Conservation (phyloP, 1,140 invertebrate genomes). For the Manduca sexta region DNA sequence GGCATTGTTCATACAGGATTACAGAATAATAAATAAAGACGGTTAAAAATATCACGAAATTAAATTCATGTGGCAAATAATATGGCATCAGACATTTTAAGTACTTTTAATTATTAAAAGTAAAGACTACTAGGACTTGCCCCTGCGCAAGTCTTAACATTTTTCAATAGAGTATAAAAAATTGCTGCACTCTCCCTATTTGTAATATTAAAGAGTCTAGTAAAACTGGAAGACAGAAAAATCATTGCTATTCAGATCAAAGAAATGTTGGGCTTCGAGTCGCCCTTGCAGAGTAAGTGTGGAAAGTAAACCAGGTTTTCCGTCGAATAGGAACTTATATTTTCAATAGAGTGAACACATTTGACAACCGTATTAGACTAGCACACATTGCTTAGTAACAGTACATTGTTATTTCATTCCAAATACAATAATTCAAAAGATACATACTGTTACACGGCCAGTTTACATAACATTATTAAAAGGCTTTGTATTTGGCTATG, state of each 20-base stretch:
- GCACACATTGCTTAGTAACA: too few species aligned
- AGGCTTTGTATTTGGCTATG: too few species aligned
- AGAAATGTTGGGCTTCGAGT: too few species aligned
- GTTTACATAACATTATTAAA: too few species aligned
- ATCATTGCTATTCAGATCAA: constrained; percentile 69
- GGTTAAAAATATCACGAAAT: constrained; percentile 65
- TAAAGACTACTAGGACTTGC: constrained; percentile 37
- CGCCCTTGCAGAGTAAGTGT: too few species aligned
- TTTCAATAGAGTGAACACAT: too few species aligned
- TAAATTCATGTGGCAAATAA: constrained; percentile 69
- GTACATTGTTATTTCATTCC: too few species aligned
- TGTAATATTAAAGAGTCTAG: constrained; percentile 36
- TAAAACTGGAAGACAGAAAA: constrained; percentile 67
- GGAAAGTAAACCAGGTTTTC: too few species aligned
- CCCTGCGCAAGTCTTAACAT: constrained; percentile 14
- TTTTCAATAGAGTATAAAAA: constrained; percentile 20
- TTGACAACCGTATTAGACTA: too few species aligned
- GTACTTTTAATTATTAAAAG: constrained; percentile 58
- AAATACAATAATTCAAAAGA: too few species aligned
- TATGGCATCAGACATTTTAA: constrained; percentile 71
- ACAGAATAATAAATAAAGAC: constrained; percentile 50
- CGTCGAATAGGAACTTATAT: too few species aligned
- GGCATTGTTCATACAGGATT: constrained; percentile 47
- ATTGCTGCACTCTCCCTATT: constrained; percentile 19
- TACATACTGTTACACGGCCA: too few species aligned